Base-by-base conservation (phyloP, 2,888 invertebrate species). In the Amblyjoppa proteus region DNA sequence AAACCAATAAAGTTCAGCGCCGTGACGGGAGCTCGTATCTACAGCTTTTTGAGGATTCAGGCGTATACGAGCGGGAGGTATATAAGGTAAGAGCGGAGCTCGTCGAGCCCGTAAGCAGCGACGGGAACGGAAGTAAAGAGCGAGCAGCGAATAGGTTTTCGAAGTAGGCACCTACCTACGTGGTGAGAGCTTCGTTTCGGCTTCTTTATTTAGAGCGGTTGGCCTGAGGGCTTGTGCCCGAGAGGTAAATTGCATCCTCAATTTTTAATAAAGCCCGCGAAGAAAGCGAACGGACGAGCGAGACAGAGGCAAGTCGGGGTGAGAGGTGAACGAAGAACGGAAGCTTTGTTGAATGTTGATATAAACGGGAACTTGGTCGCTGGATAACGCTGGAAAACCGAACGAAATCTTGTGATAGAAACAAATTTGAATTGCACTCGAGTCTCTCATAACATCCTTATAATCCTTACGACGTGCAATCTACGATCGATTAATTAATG, bases 161-260 rank as follows among this genome's bases (percentile, higher is more conserved):
- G 66, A 34, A 64, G 81, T 69, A 75, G 70, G 53, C 64, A 51
- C 71, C 53, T 76, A 66, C 64, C 69, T 53, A 71, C 68, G 56
- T 64, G 84, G 81, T 79, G 75, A 82, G 79, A 79, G 82, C 82
- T 75, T 88, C 89, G 87, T 83, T 89, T 89, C 87, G 85, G 89
- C 90, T 93, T 88, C 91, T 91, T 92, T 93, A 93, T 93, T 93
- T 92, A 93, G 93, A 89, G 90, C 89, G 87, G 88, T 89, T 89
- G 85, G 86, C 83, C 85, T 70, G 84, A 88, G 87, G 92, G 88
- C 88, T 82, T 64, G 75, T 75, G 79, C 78, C 85, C 85, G 79
- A 71, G 91, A 91, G 92, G 91, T 91, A 93, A 93, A 93, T 93
- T 93, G 93, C 92, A 92, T 92, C 92, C 91, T 93, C 93, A 92